Evolutionary conservation across 1,140 invertebrate genomes (phyloP), one percentile per base, ranked within the genome.

Genomic region (Oryzaephilus surinamensis): DNA sequence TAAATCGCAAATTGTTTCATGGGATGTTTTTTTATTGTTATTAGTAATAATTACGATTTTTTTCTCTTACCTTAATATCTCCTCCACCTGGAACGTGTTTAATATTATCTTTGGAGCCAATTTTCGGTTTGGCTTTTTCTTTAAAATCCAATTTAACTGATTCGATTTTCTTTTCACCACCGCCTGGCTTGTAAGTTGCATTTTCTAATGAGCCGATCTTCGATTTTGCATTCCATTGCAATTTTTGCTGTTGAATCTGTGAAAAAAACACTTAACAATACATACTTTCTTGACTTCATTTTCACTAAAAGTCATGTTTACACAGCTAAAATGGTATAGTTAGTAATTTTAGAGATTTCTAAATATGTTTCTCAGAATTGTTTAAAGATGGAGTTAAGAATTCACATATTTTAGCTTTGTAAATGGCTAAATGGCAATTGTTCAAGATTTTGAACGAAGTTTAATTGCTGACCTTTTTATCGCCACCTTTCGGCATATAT

Each of bases 161-260:
- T 62, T 90, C 84, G 28, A 95, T 90, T 68, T 93, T 94, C 61
- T 90, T 89, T 49, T 88, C 84, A 16, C 90, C 91, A 17, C 91
- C 92, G 20, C 88, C 88, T 1, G 92, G 87, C 57, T 84, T 91
- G 63, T 97, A 83, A 3, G 78, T 74, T n/a, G 86, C 73, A 60
- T 97, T 96, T n/a, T 93, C 86, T 46, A 96, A 64, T 1, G 91
- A 95, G 16, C 90, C 91, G 39, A 96, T 76, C 71, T 94, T 94
- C 12, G 88, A 81, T 65, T 91, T 88, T 1, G 87, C 90, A 50
- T 86, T 89, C 90, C 91, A 96, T 54, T 87, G 77, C 38, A 95
- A 67, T 65, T 91, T 92, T 43, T 85, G 79, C 54, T 82, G 77
- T 41, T 76, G 65, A 51, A 90, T 89, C 85, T 90, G 61, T 17